Percentiles rank a stretch among this genome's conserved stretches.
These are phyloP conservation scores for Pseudoatta argentina DNA, from an alignment of 1,140 invertebrate genomes.

Conservation along the genomic window DNA sequence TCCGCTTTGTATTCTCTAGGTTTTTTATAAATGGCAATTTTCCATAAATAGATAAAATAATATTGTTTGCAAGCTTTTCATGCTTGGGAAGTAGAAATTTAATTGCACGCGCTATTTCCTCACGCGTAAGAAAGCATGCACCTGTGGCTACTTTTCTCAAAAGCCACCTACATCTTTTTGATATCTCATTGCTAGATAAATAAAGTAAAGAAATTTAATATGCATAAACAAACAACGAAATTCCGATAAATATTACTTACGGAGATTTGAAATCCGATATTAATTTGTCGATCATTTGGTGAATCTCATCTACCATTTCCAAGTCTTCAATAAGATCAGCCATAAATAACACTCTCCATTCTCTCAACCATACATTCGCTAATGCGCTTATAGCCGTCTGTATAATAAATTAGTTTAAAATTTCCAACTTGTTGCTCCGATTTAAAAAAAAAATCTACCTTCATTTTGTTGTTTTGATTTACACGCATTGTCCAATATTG, in stretches of 20 bases:
- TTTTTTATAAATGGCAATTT: constrained; percentile 81
- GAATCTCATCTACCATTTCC: constrained; percentile 75
- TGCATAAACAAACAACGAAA: constrained; percentile 20
- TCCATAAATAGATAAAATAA: constrained; percentile 81
- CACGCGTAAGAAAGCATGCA: constrained; percentile 78
- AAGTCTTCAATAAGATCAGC: constrained; percentile 86
- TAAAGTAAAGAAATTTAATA: constrained; percentile 50
- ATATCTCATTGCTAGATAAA: constrained; percentile 80
- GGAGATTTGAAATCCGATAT: constrained; percentile 83
- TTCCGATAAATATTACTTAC: constrained; percentile 77
- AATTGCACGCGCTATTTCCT: constrained; percentile 85
- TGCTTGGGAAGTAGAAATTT: constrained; percentile 83
- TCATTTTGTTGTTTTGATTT: constrained; percentile 87
- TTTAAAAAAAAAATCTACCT: constrained; percentile 81
- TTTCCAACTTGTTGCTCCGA: not conserved
- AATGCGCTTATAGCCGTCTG: constrained; percentile 88
- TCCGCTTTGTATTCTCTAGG: constrained; percentile 85
- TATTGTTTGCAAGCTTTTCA: constrained; percentile 84
- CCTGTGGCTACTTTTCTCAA: constrained; percentile 85
- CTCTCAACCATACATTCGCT: constrained; percentile 89
- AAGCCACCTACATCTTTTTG: constrained; percentile 83
- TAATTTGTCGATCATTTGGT: constrained; percentile 85
- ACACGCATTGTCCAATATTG: constrained; percentile 88
- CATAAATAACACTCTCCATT: constrained; percentile 88
- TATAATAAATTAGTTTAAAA: constrained; percentile 71